A percentile compares a stretch with the other conserved stretches of the same genome.
Evolutionary conservation across 2,888 invertebrate genomes (phyloP).

Genomic region (Nymphalis c-album): DNA sequence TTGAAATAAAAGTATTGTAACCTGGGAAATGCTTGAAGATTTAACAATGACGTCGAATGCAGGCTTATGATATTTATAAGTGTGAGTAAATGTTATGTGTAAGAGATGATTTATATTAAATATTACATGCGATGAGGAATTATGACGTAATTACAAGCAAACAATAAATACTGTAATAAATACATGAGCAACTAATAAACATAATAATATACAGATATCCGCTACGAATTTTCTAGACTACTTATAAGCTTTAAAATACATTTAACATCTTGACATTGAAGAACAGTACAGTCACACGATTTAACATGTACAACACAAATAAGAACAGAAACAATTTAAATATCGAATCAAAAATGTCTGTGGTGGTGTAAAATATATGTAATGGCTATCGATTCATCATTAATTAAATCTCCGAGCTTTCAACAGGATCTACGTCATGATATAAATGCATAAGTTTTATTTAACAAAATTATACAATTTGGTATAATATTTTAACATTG

Average conservation of each 20-base stretch:
- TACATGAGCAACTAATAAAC: slow-evolving; percentile 22
- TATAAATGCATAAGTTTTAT: slow-evolving; percentile 58
- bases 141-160: slow-evolving; percentile 62
- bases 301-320: not conserved
- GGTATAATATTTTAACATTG: slow-evolving; percentile 27
- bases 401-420: slow-evolving; percentile 64
- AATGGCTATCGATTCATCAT: slow-evolving; percentile 66
- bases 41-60: slow-evolving; percentile 59
- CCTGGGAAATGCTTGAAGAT: slow-evolving; percentile 86
- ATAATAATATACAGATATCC: slow-evolving; percentile 2
- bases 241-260: slow-evolving; percentile 9
- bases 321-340: not conserved
- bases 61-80: slow-evolving; percentile 69
- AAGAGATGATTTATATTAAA: slow-evolving; percentile 73
- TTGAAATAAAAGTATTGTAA: slow-evolving; percentile 76
- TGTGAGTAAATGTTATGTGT: slow-evolving; percentile 66
- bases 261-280: slow-evolving; percentile 3
- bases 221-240: not conserved
- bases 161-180: slow-evolving; percentile 41
- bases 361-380: slow-evolving; percentile 60
- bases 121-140: slow-evolving; percentile 64
- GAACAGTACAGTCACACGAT: slow-evolving; percentile 2
- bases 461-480: slow-evolving; percentile 71
- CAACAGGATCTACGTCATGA: slow-evolving; percentile 60
- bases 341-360: slow-evolving; percentile 34